Evolutionary conservation across 2,888 invertebrate genomes (phyloP), one percentile per base, ranked within the genome.

Genomic region (Agrotis segetum): DNA sequence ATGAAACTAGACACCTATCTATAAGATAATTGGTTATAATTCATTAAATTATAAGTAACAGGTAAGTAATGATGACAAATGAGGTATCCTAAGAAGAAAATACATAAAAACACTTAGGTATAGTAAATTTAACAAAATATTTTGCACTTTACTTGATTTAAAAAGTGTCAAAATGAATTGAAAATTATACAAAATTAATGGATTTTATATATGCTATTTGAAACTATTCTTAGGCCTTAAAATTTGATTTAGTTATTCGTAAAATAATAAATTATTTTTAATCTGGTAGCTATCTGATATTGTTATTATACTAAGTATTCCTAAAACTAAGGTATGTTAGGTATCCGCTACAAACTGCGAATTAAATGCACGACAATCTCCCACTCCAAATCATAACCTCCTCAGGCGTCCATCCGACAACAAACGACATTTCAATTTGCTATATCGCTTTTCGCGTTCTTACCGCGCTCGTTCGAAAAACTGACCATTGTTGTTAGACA

Each of bases 311-410:
- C 82, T 89, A 72, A 52, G 58, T 64, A 89, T 83, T 71, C 82
- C 85, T 91, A 92, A 77, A 78, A 74, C 88, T 91, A 83, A 73
- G 89, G 79, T 85, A 86, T 90, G 89, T 87, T 91, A 90, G 90
- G 89, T 92, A 92, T 93, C 90, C 92, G 90, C 93, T 94, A 93
- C 89, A 90, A 89, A 91, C 89, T 92, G 93, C 91, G 93, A 94
- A 93, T 92, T 92, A 94, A 94, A 94, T 94, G 93, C 93, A 92
- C 91, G 92, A 93, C 92, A 91, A 91, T 89, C 90, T 91, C 89
- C 88, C 90, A 85, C 90, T 88, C 90, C 87, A 90, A 90, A 89
- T 88, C 82, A 83, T 83, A 88, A 88, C 87, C 84, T 77, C 66
- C 70, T 63, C 67, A 71, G 84, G 86, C 86, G 87, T 87, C 91